These are phyloP conservation scores for Hycleus phaleratus DNA, from an alignment of 1,140 invertebrate genomes.

Conservation along the genomic window DNA sequence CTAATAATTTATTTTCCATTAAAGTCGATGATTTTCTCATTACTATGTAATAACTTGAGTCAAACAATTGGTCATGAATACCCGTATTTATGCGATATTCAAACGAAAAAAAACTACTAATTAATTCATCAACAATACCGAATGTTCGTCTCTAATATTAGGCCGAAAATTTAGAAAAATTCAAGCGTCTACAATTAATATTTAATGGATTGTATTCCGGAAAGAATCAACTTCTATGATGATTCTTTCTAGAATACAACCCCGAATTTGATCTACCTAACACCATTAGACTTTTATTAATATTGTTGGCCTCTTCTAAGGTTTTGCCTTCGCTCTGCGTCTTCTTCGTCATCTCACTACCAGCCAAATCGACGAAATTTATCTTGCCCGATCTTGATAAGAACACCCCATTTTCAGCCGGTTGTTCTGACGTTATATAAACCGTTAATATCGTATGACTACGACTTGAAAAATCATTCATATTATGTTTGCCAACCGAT, in stretches of 20 bases:
- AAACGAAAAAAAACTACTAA: too few relatives aligned
- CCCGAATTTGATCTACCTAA: slow-evolving; percentile 52
- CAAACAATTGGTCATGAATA: background rate
- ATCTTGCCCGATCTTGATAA: slow-evolving; percentile 84
- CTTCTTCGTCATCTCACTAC: slow-evolving; percentile 89
- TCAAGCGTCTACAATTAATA: too few relatives aligned
- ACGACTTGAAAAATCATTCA: slow-evolving; percentile 88
- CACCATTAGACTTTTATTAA: slow-evolving; percentile 94
- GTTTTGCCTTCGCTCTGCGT: slow-evolving; percentile 88
- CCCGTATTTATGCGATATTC: too few relatives aligned
- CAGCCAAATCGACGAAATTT: slow-evolving; percentile 91
- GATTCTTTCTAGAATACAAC: too few relatives aligned
- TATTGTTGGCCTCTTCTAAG: slow-evolving; percentile 89
- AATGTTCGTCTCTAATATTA: too few relatives aligned
- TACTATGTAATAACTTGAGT: slow-evolving; percentile 5
- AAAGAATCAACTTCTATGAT: too few relatives aligned
- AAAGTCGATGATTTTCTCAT: slow-evolving; percentile 3
- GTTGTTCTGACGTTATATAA: slow-evolving; percentile 72
- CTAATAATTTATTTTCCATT: slow-evolving; percentile 2
- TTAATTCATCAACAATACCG: too few relatives aligned
- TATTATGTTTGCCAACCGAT: slow-evolving; percentile 80
- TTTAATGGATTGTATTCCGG: too few relatives aligned
- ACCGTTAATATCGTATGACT: slow-evolving; percentile 93
- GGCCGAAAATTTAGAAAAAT: too few relatives aligned
- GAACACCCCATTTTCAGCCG: slow-evolving; percentile 74